phyloP scores from a whole-genome alignment of 2,113 vertebrate genomes.

The Rhizomys pruinosus region DNA sequence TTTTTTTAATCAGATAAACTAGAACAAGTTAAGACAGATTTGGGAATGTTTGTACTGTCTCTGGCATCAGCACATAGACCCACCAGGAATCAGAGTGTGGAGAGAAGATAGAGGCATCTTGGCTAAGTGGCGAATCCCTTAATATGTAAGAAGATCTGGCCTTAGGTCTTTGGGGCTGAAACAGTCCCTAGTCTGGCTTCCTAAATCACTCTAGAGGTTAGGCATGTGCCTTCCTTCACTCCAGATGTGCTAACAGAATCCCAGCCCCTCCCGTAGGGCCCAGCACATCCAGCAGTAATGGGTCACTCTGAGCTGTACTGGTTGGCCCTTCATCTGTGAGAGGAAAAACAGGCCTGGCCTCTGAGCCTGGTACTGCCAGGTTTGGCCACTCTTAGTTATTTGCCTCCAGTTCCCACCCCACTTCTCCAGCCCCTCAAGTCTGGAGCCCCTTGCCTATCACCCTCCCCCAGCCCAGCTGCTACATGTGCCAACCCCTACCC shows the following conservation, averaged over 20 bases:
- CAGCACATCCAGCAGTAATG: not conserved
- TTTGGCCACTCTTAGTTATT: constrained; percentile 75
- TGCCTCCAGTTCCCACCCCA: constrained; percentile 79
- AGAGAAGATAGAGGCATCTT: not conserved
- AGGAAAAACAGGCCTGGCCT: constrained; percentile 54
- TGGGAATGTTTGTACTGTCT: not conserved
- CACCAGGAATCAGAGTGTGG: not conserved
- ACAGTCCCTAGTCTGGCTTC: not conserved
- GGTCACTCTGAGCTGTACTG: constrained; percentile 42
- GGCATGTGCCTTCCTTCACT: not conserved
- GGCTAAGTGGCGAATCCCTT: not conserved
- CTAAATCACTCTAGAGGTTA: not conserved
- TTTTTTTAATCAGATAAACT: not conserved
- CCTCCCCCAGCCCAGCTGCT: constrained; percentile 86
- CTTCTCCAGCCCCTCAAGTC: constrained; percentile 71
- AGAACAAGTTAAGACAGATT: not conserved
- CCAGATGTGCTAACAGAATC: constrained; percentile 39
- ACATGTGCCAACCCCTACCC: constrained; percentile 84
- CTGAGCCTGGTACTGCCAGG: constrained; percentile 78
- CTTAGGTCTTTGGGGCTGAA: constrained; percentile 2
- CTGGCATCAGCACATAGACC: not conserved
- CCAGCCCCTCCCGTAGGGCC: not conserved
- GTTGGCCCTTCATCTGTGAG: constrained; percentile 20
- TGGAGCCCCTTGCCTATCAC: constrained; percentile 62
- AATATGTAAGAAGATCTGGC: not conserved